phyloP scores from a whole-genome alignment of 2,888 invertebrate species.

The Drosophila putrida region DNA sequence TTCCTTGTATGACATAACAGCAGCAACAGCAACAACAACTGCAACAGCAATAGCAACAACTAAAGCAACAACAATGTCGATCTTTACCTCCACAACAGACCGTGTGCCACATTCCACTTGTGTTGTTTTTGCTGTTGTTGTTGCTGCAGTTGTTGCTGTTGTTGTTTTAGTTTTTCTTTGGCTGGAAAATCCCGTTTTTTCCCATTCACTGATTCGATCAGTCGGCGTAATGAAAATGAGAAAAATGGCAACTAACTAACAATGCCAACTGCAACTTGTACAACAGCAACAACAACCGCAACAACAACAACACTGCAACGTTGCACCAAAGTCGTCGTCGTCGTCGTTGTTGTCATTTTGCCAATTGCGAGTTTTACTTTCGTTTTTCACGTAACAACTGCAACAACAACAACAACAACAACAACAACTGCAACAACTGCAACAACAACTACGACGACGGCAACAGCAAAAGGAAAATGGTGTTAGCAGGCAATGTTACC shows the following conservation, averaged over 20 bases:
- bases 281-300: constrained; percentile 43
- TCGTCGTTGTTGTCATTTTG: constrained; percentile 30
- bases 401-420: constrained; percentile 49
- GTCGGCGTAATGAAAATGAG: constrained; percentile 66
- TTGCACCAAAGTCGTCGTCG: constrained; percentile 61
- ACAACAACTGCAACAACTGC: constrained; percentile 40
- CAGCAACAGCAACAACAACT: constrained; percentile 53
- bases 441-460: constrained; percentile 32
- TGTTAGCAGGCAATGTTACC: constrained; percentile 78
- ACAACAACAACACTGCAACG: constrained; percentile 39
- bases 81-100: constrained; percentile 71
- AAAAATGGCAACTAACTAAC: constrained; percentile 70
- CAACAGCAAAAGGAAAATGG: constrained; percentile 77
- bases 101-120: constrained; percentile 77
- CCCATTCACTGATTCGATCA: constrained; percentile 79
- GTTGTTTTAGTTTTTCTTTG: constrained; percentile 2
- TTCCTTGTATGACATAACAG: constrained; percentile 83
- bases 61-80: constrained; percentile 52
- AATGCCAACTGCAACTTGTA: constrained; percentile 71
- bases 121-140: constrained; percentile 12
- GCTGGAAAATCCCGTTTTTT: constrained; percentile 73
- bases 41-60: constrained; percentile 18
- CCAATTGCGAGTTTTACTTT: constrained; percentile 74
- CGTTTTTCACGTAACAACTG: constrained; percentile 76
- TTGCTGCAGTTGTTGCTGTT: constrained; percentile 18